Evolutionary conservation across 1,140 invertebrate genomes (phyloP).

Genomic region (Euschistus heros): DNA sequence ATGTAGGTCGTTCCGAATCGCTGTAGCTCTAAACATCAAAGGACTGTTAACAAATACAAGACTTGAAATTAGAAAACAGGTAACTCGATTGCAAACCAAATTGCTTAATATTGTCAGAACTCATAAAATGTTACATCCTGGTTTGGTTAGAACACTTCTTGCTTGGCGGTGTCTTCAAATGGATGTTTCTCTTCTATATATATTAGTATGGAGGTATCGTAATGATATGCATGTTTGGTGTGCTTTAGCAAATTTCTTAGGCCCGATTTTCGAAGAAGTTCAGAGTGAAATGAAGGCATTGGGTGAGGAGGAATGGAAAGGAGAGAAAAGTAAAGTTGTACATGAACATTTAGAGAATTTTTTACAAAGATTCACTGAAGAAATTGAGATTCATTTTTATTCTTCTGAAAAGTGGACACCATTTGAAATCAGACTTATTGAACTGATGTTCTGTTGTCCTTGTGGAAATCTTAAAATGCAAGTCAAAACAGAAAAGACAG

Average conservation of each 20-base stretch:
- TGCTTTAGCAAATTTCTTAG: neutral
- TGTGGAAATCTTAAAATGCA: slow-evolving; percentile 1
- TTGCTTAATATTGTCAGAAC: neutral
- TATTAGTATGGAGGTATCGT: neutral
- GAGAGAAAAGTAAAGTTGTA: neutral
- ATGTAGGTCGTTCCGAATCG: neutral
- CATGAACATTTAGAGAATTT: slow-evolving; percentile 1
- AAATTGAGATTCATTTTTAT: slow-evolving; percentile 8
- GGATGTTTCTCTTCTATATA: neutral
- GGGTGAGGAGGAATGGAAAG: neutral
- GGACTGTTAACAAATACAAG: neutral
- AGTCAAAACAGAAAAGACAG: too few species aligned
- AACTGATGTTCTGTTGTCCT: slow-evolving; percentile 5
- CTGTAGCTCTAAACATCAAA: neutral
- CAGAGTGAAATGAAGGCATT: neutral
- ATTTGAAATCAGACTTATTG: slow-evolving; percentile 2
- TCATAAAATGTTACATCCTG: neutral
- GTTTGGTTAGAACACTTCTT: neutral
- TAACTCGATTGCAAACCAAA: neutral
- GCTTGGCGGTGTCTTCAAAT: neutral
- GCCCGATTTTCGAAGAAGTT: neutral
- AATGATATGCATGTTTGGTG: neutral
- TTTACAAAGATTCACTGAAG: neutral
- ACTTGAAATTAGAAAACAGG: neutral
- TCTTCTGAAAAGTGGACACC: neutral